Evolutionary conservation across 1,140 invertebrate genomes (phyloP).

Genomic region (Drosophila chauvacae): DNA sequence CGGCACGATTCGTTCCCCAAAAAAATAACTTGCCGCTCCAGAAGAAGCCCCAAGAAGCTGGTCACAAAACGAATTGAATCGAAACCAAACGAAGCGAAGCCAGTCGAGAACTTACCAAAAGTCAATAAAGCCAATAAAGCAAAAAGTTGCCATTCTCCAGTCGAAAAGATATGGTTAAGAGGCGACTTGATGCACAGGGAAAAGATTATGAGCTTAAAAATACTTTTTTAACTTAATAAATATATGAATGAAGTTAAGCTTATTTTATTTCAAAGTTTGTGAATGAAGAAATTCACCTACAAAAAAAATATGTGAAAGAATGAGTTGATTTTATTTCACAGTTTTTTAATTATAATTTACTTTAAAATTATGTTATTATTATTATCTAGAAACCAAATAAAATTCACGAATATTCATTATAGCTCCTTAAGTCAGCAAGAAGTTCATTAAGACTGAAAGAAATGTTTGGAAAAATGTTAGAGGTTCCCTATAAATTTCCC

Average conservation of each 20-base stretch:
- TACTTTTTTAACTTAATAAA: neutral
- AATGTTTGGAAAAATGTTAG: neutral
- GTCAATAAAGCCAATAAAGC: conserved; percentile 82
- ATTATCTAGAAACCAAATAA: neutral
- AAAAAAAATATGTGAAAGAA: neutral
- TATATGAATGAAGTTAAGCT: neutral
- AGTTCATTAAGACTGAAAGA: no score
- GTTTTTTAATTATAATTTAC: neutral
- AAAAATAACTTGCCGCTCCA: conserved; percentile 40
- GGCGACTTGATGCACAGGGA: conserved; percentile 4
- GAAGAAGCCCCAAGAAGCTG: conserved; percentile 25
- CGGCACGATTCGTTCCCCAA: neutral
- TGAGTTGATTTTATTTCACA: neutral
- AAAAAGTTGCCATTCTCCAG: conserved; percentile 64
- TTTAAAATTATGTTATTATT: no score
- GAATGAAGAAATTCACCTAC: neutral
- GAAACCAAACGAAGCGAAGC: conserved; percentile 45
- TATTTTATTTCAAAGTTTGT: neutral
- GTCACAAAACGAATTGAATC: conserved; percentile 59
- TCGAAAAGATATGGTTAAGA: conserved; percentile 18
- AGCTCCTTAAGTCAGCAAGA: neutral
- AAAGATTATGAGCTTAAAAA: neutral
- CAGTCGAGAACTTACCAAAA: conserved; percentile 75
- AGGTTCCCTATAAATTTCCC: neutral
- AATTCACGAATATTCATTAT: neutral